A percentile compares a stretch with the other conserved stretches of the same genome.
Conservation (phyloP, 2,888 invertebrate genomes). For the Clostera curtula region DNA sequence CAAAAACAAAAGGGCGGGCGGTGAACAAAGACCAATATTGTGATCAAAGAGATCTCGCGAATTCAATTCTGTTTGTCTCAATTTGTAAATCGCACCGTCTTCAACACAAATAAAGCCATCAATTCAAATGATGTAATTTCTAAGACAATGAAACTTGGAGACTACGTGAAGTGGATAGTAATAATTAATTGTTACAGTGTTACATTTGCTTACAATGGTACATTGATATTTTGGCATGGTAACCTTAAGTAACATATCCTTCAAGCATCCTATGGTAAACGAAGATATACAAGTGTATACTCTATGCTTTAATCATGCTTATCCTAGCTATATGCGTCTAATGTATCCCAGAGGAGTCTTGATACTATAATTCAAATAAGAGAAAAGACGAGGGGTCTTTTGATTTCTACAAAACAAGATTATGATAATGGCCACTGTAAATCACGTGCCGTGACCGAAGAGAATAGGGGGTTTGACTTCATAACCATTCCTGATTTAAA, state of each 20-base stretch:
- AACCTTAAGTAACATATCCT: no score
- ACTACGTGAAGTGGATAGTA: slow-evolving; percentile 1
- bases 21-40: slow-evolving; percentile 22
- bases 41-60: slow-evolving; percentile 21
- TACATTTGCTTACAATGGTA: no score
- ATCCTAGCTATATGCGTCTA: slow-evolving; percentile 19
- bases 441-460: slow-evolving; percentile 30
- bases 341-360: slow-evolving; percentile 34
- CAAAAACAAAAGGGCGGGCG: slow-evolving; percentile 29
- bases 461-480: slow-evolving; percentile 20
- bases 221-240: no score
- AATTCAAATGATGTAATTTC: slow-evolving; percentile 5
- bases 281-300: no score
- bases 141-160: neutral
- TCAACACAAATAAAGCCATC: slow-evolving; percentile 5
- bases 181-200: neutral
- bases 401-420: slow-evolving; percentile 45
- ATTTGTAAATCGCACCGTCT: slow-evolving; percentile 13
- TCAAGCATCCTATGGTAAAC: no score
- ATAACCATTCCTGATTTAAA: slow-evolving; percentile 29
- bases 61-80: slow-evolving; percentile 23
- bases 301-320: no score
- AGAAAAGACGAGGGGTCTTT: slow-evolving; percentile 34
- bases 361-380: slow-evolving; percentile 41
- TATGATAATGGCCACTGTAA: slow-evolving; percentile 42